Base-by-base conservation (phyloP, 2,888 invertebrate genomes). In the Drosophila atripex region DNA sequence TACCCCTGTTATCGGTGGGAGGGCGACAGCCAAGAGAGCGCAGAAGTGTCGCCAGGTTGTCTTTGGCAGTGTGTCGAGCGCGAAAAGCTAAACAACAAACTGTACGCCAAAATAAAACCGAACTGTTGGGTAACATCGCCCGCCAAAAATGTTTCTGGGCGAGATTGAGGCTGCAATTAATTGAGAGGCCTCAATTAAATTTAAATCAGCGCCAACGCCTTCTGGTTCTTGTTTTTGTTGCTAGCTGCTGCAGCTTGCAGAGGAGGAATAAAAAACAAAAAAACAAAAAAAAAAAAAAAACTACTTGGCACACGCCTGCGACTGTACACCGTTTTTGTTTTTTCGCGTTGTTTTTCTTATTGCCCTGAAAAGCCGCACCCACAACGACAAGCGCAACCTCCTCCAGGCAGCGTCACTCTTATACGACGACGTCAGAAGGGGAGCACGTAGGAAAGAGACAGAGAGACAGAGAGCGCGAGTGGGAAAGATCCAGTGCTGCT, bases 141-240 rank as follows among this genome's bases (percentile, higher is more conserved):
- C 83, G 83, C 80, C 86, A 83, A 83, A 82, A 73, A 63, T 54
- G 51, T 39, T 11, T n/a, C 25, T 47, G 30, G 35, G 47, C 55
- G 43, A 7, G 35, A 45, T 28, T 61, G 75, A 71, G 18, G 21
- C 74, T 76, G 71, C 75, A 76, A 82, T 82, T 85, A 82, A 79
- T 82, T 73, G 79, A 74, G 82, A 77, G 70, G 66, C 74, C 76
- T 80, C 75, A 82, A 85, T 85, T 82, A 71, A 74, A 85, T 77
- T 55, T 55, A 77, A 85, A 85, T 82, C 85, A 79, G 79, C 85
- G 78, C 73, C 84, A 78, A 73, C 65, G 66, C 58, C 32, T 46
- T 66, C 38, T 54, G 68, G 55, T 58, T 75, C 54, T 59, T 50
- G 32, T 35, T 53, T 12, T 68, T 45, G 51, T 53, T 63, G 41